These are phyloP conservation scores for Perca flavescens DNA, from an alignment of 2,113 vertebrate genomes.

Conservation along the genomic window DNA sequence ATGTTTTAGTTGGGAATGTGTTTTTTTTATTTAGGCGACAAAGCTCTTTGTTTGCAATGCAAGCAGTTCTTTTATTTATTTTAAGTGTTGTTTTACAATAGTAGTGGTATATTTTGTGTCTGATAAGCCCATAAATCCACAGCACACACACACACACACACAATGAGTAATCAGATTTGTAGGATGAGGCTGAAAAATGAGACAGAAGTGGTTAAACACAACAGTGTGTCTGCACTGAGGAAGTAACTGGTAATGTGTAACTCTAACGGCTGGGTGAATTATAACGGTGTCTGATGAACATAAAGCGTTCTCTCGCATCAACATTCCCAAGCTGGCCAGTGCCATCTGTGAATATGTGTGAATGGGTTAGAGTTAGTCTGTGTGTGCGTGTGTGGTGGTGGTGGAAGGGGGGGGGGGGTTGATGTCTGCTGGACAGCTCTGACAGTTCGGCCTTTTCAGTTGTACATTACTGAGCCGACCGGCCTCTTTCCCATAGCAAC, in stretches of 20 bases:
- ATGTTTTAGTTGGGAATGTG: background rate
- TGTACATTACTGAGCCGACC: constrained; percentile 79
- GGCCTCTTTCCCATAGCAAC: constrained; percentile 85
- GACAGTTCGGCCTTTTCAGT: constrained; percentile 86
- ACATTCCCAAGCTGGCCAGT: constrained; percentile 80
- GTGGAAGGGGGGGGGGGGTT: constrained; percentile 44
- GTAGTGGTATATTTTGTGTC: constrained; percentile 11
- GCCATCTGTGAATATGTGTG: constrained; percentile 73
- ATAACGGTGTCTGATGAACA: constrained; percentile 72
- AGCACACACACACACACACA: constrained; percentile 1
- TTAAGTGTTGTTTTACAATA: constrained; percentile 24
- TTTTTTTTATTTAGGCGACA: background rate
- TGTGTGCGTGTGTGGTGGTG: constrained; percentile 49
- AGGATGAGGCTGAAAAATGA: constrained; percentile 35
- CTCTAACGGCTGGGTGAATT: constrained; percentile 58
- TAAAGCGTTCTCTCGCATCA: constrained; percentile 63
- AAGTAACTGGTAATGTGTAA: constrained; percentile 45
- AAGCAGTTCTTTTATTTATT: constrained; percentile 18
- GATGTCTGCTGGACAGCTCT: constrained; percentile 80
- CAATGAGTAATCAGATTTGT: constrained; percentile 25
- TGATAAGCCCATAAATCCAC: background rate
- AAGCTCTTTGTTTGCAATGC: constrained; percentile 11
- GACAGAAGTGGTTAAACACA: constrained; percentile 18
- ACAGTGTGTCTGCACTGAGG: constrained; percentile 25
- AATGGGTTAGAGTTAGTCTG: constrained; percentile 48